Evolutionary conservation across 2,888 invertebrate genomes (phyloP), one percentile per base, ranked within the genome.

Genomic region (Icerya purchasi): DNA sequence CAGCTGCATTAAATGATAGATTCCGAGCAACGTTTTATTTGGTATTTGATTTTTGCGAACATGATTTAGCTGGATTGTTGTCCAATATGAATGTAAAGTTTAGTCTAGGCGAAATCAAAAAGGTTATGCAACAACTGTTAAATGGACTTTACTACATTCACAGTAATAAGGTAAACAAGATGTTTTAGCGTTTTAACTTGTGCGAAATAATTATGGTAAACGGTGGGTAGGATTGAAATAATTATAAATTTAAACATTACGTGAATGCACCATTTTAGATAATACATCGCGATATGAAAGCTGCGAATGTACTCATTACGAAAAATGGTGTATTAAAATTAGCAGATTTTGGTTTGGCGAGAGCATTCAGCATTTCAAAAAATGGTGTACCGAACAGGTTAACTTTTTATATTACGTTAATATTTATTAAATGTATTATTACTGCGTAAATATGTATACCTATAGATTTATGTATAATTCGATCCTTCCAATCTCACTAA

Each of bases 11-110:
- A 3, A 76, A 74, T 22, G 90, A 89, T 68, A 79, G 84, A 66
- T 86, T 81, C 68, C 76, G 86, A 64, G 86, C 88, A 3, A 91
- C 90, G 0, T 93, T 93, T 70, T 98, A 92, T 70, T 75, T 98
- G 62, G 91, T 98, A 2, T 98, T 98, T 72, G 96, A 98, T 67
- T 98, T 97, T 69, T 96, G 94, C 70, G 97, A 98, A 69, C 97
- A 98, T 68, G 98, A 98, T 74, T 77, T 98, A 64, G 97, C 97
- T 3, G 98, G 97, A 0, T 75, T 98, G 51, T 71, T 98, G 8
- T 93, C 91, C 0, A 97, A 97, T 71, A 84, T 84, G 19, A 89
- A 91, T 70, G 93, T 98, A 0, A 93, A 93, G 75, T 96, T 98
- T 70, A 89, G 85, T 67, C 78, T 96, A 66, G 93, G 92, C 1